Base-by-base conservation (phyloP, 2,113 vertebrate genomes). In the Indicator maculatus region DNA sequence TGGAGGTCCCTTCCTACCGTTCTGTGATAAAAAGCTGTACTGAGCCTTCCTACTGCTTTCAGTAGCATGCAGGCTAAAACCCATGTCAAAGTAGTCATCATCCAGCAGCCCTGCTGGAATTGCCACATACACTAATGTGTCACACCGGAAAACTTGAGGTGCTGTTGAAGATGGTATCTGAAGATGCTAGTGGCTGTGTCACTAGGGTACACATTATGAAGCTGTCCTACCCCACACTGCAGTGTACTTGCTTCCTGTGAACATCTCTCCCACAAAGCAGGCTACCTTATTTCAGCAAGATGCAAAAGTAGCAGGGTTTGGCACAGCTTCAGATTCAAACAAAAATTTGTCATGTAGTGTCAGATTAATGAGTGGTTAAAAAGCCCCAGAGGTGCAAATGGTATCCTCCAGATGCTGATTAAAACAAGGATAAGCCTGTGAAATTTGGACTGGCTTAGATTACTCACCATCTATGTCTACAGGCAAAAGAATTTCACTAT, bases 41-140 rank as follows among this genome's bases (percentile, higher is more conserved):
- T 1, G 33, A 53, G 11, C 52, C 56, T 63, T 65, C 6, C 0
- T n/a, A 4, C 44, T 31, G 33, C 58, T 36, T 44, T 41, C 47
- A 19, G 45, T 18, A 81, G 28, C 26, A 11, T 3, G 0, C 1
- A 8, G n/a, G n/a, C 24, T 59, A 33, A 75, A 66, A 28, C 36
- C 38, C 50, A 4, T 0, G 1, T 30, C 44, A 24, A 41, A 80
- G 33, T 2, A 4, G 16, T 18, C 7, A 1, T 18, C 8, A 2
- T 23, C 30, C 21, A 36, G 58, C 56, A 77, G 27, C 60, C 20
- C 5, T 5, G 23, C 36, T 63, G 86, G 52, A 59, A 63, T 24
- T 24, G 50, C 60, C 8, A 1, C 18, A 31, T 5, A 0, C 0
- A 0, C 27, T 47, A 24, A 19, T 86, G 38, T 38, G 16, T 61